Percentiles rank a stretch among this genome's conserved stretches.
phyloP scores from a whole-genome alignment of 2,888 invertebrate genomes.

The Iselma pallidipennis region DNA sequence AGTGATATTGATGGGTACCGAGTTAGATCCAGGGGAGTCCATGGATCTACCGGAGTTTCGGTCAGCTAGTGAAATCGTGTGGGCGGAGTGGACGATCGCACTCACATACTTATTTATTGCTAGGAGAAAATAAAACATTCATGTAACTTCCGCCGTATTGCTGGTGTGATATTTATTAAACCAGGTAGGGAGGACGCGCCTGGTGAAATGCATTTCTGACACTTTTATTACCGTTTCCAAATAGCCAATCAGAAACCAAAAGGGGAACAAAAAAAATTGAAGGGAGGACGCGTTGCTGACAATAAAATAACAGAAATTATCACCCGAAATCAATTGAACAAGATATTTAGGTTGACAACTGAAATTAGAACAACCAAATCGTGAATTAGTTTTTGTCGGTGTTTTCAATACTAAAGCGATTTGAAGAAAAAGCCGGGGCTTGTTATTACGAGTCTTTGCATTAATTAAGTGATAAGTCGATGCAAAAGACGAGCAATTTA shows the following conservation, averaged over 20 bases:
- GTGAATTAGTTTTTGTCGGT: neutral
- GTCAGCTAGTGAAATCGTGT: slow-evolving; percentile 9
- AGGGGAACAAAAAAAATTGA: neutral
- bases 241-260: neutral
- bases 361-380: neutral
- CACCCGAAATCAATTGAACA: neutral
- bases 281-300: neutral
- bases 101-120: slow-evolving; percentile 19
- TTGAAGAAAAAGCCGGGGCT: neutral
- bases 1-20: slow-evolving; percentile 19
- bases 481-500: neutral
- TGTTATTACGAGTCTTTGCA: neutral
- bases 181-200: neutral
- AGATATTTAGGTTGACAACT: neutral
- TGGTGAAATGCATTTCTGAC: neutral
- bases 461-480: slow-evolving; percentile 17
- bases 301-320: neutral
- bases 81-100: slow-evolving; percentile 15
- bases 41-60: slow-evolving; percentile 3
- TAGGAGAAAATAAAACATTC: slow-evolving; percentile 20
- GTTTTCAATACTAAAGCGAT: too few species aligned
- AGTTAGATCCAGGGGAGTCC: slow-evolving; percentile 2
- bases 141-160: neutral
- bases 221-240: neutral
- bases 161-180: neutral